Percentiles rank a stretch among this genome's conserved stretches.
These are phyloP conservation scores for Nannobrachium achirus DNA, from an alignment of 2,113 vertebrate genomes.

Conservation along the genomic window DNA sequence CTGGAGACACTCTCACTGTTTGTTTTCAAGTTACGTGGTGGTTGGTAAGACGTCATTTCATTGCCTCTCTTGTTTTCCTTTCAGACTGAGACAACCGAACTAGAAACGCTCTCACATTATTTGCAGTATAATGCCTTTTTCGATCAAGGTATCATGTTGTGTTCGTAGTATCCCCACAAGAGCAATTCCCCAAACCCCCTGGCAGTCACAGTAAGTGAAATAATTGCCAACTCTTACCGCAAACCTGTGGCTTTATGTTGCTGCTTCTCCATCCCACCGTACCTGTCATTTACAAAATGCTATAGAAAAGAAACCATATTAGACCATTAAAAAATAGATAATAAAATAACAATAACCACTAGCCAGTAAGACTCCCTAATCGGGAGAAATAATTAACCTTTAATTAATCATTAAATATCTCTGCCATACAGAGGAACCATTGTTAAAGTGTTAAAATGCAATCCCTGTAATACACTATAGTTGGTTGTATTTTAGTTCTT, in stretches of 20 bases:
- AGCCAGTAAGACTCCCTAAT: no score
- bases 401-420: no score
- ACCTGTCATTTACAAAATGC: not conserved
- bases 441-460: no score
- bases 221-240: not conserved
- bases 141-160: not conserved
- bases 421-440: no score
- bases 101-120: conserved; percentile 5
- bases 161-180: conserved; percentile 15
- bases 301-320: no score
- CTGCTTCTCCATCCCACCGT: not conserved
- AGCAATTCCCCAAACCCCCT: conserved; percentile 5
- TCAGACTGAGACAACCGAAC: conserved; percentile 7
- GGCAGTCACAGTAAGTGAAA: conserved; percentile 3
- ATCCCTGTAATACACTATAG: no score
- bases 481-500: no score
- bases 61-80: conserved; percentile 30
- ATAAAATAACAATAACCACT: no score
- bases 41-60: conserved; percentile 21
- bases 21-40: conserved; percentile 36
- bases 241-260: not conserved
- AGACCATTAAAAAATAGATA: no score
- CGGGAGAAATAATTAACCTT: no score
- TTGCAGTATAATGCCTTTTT: conserved; percentile 22
- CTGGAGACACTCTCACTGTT: conserved; percentile 45